Evolutionary conservation across 1,140 invertebrate genomes (phyloP).

Genomic region (Drosophila serrata): DNA sequence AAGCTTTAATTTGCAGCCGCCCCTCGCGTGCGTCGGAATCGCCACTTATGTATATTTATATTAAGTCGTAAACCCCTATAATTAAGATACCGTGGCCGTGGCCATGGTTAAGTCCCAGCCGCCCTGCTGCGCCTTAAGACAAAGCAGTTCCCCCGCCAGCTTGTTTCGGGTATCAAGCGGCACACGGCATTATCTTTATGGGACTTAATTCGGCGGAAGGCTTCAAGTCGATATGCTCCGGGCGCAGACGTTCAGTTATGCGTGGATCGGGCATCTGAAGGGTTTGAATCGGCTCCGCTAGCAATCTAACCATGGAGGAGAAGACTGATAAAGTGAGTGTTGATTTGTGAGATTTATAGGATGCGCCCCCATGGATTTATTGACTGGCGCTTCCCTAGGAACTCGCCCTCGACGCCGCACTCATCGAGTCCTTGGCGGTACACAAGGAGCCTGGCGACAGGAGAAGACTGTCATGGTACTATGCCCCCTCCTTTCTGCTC

Average conservation of each 20-base stretch:
- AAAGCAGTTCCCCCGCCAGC: constrained; percentile 29
- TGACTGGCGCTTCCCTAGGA: constrained; percentile 15
- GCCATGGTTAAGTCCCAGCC: constrained; percentile 34
- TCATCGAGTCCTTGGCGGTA: constrained; percentile 13
- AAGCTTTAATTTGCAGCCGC: constrained; percentile 50
- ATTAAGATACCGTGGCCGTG: constrained; percentile 40
- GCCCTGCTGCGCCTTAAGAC: constrained; percentile 41
- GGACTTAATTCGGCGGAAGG: constrained; percentile 31
- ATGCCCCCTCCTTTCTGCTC: constrained; percentile 64
- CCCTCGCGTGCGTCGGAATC: constrained; percentile 36
- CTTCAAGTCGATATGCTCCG: constrained; percentile 44
- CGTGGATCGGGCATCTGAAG: constrained; percentile 36
- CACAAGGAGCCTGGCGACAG: constrained; percentile 1
- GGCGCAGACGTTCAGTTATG: constrained; percentile 50
- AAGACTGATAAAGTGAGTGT: constrained; percentile 50
- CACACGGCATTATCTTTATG: constrained; percentile 41
- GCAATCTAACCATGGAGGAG: constrained; percentile 26
- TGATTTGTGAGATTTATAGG: constrained; percentile 13
- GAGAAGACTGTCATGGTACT: constrained; percentile 58
- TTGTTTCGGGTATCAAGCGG: constrained; percentile 20
- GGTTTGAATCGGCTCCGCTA: constrained; percentile 27
- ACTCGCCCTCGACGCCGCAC: constrained; percentile 13
- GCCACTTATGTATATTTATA: constrained; percentile 51
- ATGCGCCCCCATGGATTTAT: not conserved
- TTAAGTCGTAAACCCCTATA: constrained; percentile 38